Evolutionary conservation across 2,113 vertebrate species (phyloP), one percentile per base, ranked within the genome.

Genomic region (Geococcyx californianus): DNA sequence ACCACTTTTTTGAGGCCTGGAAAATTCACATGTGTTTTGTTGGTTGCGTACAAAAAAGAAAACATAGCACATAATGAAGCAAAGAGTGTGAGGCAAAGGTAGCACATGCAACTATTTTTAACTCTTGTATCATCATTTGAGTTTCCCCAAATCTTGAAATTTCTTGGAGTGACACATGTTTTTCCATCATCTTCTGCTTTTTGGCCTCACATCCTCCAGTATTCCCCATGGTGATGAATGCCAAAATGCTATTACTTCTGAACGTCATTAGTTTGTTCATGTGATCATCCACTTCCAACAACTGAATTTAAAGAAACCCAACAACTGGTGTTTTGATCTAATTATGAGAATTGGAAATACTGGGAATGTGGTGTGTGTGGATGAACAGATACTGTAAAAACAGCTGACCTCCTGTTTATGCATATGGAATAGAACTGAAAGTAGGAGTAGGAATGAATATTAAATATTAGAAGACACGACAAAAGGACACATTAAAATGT

Each of bases 391-490:
- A 78, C 59, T 18, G 24, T 66, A 69, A 5, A 44, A 85, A 69
- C 20, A 93, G 72, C 60, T 81, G 90, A 90, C 82, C 70, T 88
- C 62, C n/a, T 2, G 5, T 17, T 76, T 78, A 42, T 29, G 49
- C 13, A 14, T n/a, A 55, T 11, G 31, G 68, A 90, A 73, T 17
- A 69, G 87, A 90, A 69, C 6, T 51, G 47, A 91, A 70, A 14
- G 29, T 36, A 70, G 44, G 33, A 95, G 10, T n/a, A 78, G 64
- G 72, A 83, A 82, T 20, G 55, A 83, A 83, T 34, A 4, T 94
- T 90, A 77, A 91, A 64, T 90, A 85, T 88, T 88, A 83, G n/a
- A 86, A 93, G 54, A 95, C 29, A 90, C 54, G 68, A 83, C 56
- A 92, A 72, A 90, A 91, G 92, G 60, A 86, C 56, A 90, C 52